Percentiles rank a stretch among this genome's conserved stretches.
Conservation (phyloP, 2,888 invertebrate species). For the Seira ritae region DNA sequence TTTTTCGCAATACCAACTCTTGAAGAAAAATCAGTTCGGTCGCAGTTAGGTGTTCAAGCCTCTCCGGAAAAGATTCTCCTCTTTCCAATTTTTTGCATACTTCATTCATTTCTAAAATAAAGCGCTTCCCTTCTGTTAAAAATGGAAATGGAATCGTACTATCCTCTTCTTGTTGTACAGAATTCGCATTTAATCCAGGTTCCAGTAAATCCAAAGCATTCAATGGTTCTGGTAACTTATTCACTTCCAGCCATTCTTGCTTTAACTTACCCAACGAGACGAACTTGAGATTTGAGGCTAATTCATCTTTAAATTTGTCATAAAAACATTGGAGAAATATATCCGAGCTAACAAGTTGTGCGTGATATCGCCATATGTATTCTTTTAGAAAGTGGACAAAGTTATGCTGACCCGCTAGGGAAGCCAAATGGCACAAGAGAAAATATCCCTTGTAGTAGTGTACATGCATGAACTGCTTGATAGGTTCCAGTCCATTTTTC, state of each 20-base stretch:
- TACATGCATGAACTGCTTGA: constrained; percentile 76
- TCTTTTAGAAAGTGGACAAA: constrained; percentile 74
- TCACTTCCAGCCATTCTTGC: constrained; percentile 35
- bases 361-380: constrained; percentile 74
- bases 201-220: constrained; percentile 13
- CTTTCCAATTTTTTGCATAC: too few species aligned
- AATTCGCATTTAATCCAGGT: too few species aligned
- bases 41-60: neutral
- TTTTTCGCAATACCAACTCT: constrained; percentile 35
- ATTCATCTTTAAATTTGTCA: constrained; percentile 51
- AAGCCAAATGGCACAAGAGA: constrained; percentile 75
- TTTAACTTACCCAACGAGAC: constrained; percentile 25
- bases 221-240: constrained; percentile 40
- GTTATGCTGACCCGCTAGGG: constrained; percentile 74
- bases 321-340: constrained; percentile 75
- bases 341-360: constrained; percentile 75
- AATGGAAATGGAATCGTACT: too few species aligned
- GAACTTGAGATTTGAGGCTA: neutral
- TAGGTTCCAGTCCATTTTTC: constrained; percentile 76
- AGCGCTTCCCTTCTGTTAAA: too few species aligned
- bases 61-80: too few species aligned
- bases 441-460: constrained; percentile 77
- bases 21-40: constrained; percentile 37
- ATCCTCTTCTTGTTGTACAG: too few species aligned
- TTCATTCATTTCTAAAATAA: too few species aligned